These are phyloP conservation scores for Agrochola macilenta DNA, from an alignment of 2,888 invertebrate genomes.

Conservation along the genomic window DNA sequence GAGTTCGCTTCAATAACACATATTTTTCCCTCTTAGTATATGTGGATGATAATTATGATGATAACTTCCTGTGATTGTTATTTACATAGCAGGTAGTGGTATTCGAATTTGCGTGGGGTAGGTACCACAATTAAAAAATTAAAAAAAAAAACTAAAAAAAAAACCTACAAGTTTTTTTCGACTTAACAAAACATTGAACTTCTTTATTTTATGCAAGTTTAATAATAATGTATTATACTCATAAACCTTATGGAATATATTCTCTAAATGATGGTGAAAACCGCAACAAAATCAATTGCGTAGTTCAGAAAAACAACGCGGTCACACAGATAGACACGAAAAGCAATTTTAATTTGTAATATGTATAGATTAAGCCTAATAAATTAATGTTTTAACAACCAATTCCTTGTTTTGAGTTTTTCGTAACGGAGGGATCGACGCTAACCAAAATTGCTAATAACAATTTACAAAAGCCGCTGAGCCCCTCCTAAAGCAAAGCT, in stretches of 20 bases:
- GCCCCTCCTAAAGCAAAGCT: conserved; percentile 19
- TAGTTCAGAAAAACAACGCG: background rate
- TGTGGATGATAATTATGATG: no score
- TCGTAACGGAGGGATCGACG: background rate
- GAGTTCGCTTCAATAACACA: no score
- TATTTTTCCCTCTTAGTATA: no score
- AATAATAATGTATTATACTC: no score
- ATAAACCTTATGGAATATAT: background rate
- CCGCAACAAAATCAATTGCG: background rate
- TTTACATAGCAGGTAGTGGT: no score
- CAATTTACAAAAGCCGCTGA: conserved; percentile 33
- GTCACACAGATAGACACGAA: background rate
- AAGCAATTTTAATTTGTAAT: background rate
- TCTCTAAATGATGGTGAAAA: background rate
- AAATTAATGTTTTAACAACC: background rate
- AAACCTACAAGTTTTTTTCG: no score
- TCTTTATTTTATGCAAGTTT: background rate
- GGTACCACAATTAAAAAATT: no score
- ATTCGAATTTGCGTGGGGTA: no score
- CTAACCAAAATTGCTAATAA: conserved; percentile 10
- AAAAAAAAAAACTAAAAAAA: no score
- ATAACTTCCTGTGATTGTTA: no score
- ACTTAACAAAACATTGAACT: background rate
- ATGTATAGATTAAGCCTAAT: background rate
- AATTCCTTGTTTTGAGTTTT: conserved; percentile 16